A percentile compares a stretch with the other conserved stretches of the same genome.
phyloP scores from a whole-genome alignment of 2,888 invertebrate species.

The Dryadula phaetusa region DNA sequence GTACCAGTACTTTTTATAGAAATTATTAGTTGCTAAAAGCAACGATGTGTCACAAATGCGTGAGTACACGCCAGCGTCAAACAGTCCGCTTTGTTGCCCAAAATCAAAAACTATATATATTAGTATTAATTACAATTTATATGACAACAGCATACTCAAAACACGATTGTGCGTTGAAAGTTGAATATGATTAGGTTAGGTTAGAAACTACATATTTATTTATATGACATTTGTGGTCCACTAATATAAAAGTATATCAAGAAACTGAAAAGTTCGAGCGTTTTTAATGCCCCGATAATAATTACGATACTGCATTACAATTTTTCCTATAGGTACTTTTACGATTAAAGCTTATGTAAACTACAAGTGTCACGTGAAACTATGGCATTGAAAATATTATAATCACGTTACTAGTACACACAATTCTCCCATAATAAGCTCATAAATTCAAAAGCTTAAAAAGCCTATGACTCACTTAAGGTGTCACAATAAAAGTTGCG shows the following conservation, averaged over 20 bases:
- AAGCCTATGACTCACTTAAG: constrained; percentile 52
- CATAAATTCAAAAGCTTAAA: constrained; percentile 27
- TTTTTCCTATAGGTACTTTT: background rate
- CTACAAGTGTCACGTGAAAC: constrained; percentile 1
- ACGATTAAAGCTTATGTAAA: background rate
- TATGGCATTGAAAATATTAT: constrained; percentile 13
- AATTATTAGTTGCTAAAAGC: constrained; percentile 54
- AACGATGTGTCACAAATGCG: constrained; percentile 68
- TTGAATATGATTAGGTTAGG: too few species aligned
- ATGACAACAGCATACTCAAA: too few species aligned
- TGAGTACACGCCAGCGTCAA: constrained; percentile 58
- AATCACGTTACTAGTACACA: background rate
- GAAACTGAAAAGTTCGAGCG: too few species aligned
- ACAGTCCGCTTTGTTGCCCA: constrained; percentile 66
- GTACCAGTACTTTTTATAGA: constrained; percentile 38
- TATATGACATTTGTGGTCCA: too few species aligned
- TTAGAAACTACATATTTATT: too few species aligned
- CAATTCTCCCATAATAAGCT: constrained; percentile 12
- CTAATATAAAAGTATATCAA: too few species aligned
- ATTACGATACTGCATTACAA: background rate
- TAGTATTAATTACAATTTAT: too few species aligned
- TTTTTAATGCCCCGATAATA: too few species aligned
- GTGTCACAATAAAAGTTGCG: constrained; percentile 64
- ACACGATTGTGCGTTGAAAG: too few species aligned
- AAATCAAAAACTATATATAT: constrained; percentile 76